These are phyloP conservation scores for Scortum barcoo DNA, from an alignment of 2,113 vertebrate species.

Conservation along the genomic window DNA sequence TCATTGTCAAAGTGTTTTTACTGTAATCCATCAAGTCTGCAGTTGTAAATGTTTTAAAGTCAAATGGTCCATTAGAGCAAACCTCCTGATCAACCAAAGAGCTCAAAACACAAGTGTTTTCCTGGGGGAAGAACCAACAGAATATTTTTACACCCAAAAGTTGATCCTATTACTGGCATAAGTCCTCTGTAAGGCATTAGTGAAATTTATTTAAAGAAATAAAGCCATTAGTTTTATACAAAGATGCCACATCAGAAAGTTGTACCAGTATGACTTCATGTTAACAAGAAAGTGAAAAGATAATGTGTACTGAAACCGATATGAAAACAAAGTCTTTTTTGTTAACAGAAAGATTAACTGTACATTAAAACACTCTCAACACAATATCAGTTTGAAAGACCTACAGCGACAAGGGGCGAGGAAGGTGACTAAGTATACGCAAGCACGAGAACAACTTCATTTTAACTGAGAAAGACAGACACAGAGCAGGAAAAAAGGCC, in stretches of 20 bases:
- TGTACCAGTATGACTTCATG: background rate
- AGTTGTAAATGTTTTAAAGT: too few species aligned
- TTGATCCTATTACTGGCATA: background rate
- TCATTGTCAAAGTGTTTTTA: too few species aligned
- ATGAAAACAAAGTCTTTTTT: background rate
- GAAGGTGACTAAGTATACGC: background rate
- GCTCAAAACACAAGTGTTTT: too few species aligned
- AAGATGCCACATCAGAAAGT: background rate
- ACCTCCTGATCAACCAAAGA: too few species aligned
- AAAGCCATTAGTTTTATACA: background rate
- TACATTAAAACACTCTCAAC: background rate
- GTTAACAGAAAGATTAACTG: background rate
- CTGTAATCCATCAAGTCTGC: too few species aligned
- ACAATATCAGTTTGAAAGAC: background rate
- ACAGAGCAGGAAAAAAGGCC: slow-evolving; percentile 1
- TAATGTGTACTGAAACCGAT: background rate
- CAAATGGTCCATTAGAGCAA: too few species aligned
- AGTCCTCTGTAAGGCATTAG: background rate
- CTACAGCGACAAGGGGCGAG: background rate
- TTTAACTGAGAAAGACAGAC: slow-evolving; percentile 38
- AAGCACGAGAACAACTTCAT: slow-evolving; percentile 31
- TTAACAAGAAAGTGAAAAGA: background rate
- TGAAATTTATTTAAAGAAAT: background rate
- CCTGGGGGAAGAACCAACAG: too few species aligned
- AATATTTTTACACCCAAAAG: too few species aligned